Conservation (phyloP, 2,113 vertebrate species). For the Seriola quinqueradiata region DNA sequence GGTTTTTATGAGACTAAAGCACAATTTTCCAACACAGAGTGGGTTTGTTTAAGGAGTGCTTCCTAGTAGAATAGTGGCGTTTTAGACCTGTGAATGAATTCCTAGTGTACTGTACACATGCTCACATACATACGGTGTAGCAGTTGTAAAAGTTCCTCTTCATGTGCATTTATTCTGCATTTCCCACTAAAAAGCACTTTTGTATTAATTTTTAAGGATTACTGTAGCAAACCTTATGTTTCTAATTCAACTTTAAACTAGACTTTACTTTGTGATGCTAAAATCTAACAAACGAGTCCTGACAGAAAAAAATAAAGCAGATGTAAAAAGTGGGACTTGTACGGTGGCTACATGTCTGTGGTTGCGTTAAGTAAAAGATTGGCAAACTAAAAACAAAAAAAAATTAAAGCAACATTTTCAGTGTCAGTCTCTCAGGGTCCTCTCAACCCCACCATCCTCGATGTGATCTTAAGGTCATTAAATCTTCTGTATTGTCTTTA, state of each 20-base stretch:
- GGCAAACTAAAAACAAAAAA: slow-evolving; percentile 12
- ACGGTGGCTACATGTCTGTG: slow-evolving; percentile 42
- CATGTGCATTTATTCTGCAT: slow-evolving; percentile 37
- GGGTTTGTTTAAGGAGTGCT: neutral
- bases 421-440: slow-evolving; percentile 24
- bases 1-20: slow-evolving; percentile 4
- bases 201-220: neutral
- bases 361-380: slow-evolving; percentile 25
- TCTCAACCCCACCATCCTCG: neutral
- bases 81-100: slow-evolving; percentile 20
- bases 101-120: slow-evolving; percentile 14
- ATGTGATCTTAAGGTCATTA: slow-evolving; percentile 9
- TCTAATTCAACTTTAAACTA: neutral
- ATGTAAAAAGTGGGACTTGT: neutral
- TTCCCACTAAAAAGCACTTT: slow-evolving; percentile 28
- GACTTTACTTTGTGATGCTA: neutral
- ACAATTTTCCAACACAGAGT: slow-evolving; percentile 1
- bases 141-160: slow-evolving; percentile 26
- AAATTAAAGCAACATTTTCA: slow-evolving; percentile 12
- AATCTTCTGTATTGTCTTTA: slow-evolving; percentile 20
- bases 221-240: neutral
- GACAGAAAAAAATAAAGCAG: neutral
- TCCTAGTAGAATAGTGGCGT: slow-evolving; percentile 30
- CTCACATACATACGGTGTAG: slow-evolving; percentile 15
- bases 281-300: neutral